Conservation (phyloP, 92 coral and sea anemone species). For the Zoanthus sansibaricus region DNA sequence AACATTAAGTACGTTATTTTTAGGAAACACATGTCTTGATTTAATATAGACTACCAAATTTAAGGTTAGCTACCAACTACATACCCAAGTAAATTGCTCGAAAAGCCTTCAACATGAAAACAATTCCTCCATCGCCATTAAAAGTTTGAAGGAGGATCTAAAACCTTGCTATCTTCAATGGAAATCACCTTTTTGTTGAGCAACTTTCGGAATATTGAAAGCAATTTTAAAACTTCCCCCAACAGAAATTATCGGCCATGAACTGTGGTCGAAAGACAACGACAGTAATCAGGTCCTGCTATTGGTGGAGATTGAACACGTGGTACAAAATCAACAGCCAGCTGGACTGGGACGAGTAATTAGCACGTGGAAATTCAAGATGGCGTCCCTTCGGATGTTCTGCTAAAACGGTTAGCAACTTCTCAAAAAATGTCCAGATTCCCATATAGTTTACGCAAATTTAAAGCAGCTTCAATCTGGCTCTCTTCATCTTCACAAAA, state of each 20-base stretch:
- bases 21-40: constrained; percentile 34
- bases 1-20: neutral
- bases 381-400: constrained; percentile 28
- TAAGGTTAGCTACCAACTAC: constrained; percentile 1
- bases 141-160: neutral
- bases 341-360: constrained; percentile 34
- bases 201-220: constrained; percentile 20
- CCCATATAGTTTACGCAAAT: neutral
- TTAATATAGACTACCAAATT: neutral
- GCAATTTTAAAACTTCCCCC: constrained; percentile 39
- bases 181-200: constrained; percentile 7
- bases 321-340: constrained; percentile 37
- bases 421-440: neutral
- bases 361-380: constrained; percentile 21
- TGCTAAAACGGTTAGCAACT: neutral
- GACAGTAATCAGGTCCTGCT: constrained; percentile 39
- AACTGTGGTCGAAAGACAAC: constrained; percentile 65
- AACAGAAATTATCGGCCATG: constrained; percentile 49
- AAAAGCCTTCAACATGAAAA: constrained; percentile 2
- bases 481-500: no score
- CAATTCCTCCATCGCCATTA: constrained; percentile 4
- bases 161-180: neutral
- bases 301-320: constrained; percentile 63
- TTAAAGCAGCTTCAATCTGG: neutral
- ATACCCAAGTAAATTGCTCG: constrained; percentile 29